Evolutionary conservation across 30 jellyfish, hydroid and myxozoan genomes (phyloP).

Genomic region (Chironex yamaguchii): DNA sequence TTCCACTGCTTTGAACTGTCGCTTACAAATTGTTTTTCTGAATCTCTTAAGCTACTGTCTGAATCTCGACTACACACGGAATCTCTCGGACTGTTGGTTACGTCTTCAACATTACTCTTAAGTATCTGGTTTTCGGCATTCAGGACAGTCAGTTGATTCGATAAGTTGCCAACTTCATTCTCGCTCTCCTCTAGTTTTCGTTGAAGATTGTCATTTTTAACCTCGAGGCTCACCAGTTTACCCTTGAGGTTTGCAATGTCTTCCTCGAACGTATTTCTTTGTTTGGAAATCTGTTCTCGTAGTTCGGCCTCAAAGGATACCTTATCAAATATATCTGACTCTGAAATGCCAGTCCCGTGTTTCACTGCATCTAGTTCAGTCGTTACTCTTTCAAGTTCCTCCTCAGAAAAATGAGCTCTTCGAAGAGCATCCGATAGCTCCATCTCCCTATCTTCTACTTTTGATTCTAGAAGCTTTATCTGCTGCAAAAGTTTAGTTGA

Average conservation of each 20-base stretch:
- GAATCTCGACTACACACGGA: constrained; percentile 15
- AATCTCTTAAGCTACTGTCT: constrained; percentile 14
- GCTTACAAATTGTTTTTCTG: constrained; percentile 10
- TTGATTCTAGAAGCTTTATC: constrained; percentile 40
- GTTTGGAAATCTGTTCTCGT: constrained; percentile 6
- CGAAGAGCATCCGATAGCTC: constrained; percentile 49
- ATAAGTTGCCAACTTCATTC: constrained; percentile 45
- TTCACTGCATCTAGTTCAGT: constrained; percentile 53
- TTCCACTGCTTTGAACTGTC: constrained; percentile 70
- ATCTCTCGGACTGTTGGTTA: constrained; percentile 62
- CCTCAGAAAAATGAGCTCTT: constrained; percentile 68
- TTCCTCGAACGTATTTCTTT: constrained; percentile 45
- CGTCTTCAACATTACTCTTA: constrained; percentile 45
- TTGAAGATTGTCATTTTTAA: constrained; percentile 45
- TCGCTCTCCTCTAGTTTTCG: constrained; percentile 33
- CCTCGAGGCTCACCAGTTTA: constrained; percentile 28
- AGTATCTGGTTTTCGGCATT: constrained; percentile 20
- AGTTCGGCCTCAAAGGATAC: not conserved
- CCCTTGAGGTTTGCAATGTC: constrained; percentile 52
- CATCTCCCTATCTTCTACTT: constrained; percentile 32
- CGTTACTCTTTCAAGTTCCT: constrained; percentile 47
- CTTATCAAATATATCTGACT: not conserved
- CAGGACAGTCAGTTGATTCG: constrained; percentile 1
- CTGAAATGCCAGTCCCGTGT: constrained; percentile 48
- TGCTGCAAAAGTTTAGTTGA: constrained; percentile 40